Evolutionary conservation across 1,140 invertebrate genomes (phyloP).

Genomic region (Camponotus vicinus): DNA sequence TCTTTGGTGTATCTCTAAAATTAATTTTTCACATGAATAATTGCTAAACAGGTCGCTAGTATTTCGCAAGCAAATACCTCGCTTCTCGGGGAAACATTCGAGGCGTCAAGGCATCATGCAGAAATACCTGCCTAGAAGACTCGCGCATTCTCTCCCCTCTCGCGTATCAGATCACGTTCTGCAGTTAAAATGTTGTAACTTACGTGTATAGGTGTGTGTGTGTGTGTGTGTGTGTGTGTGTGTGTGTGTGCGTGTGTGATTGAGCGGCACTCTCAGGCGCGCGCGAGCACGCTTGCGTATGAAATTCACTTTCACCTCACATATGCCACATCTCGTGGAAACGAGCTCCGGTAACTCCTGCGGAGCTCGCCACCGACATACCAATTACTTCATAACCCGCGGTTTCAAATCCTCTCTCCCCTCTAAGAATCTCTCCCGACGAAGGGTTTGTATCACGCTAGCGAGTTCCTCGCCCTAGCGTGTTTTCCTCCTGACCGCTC

Average conservation of each 20-base stretch:
- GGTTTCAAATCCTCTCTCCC: slow-evolving; percentile 52
- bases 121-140: neutral
- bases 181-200: slow-evolving; percentile 62
- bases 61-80: neutral
- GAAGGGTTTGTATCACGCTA: slow-evolving; percentile 23
- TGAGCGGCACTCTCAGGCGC: slow-evolving; percentile 56
- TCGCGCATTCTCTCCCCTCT: neutral
- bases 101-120: neutral
- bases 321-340: slow-evolving; percentile 65
- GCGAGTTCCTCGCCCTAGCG: slow-evolving; percentile 21
- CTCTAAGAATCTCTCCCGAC: slow-evolving; percentile 43
- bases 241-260: slow-evolving; percentile 37
- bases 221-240: slow-evolving; percentile 17
- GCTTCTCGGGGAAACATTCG: neutral
- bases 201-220: neutral
- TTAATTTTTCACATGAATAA: neutral
- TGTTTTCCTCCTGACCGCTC: neutral
- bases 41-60: neutral
- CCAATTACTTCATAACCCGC: slow-evolving; percentile 72
- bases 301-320: slow-evolving; percentile 81
- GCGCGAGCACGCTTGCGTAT: slow-evolving; percentile 62
- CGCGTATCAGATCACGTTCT: slow-evolving; percentile 7
- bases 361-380: slow-evolving; percentile 63
- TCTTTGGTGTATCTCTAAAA: neutral
- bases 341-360: slow-evolving; percentile 58